Evolutionary conservation across 2,888 invertebrate species (phyloP).

Genomic region (Glyphotaelius pellucidus): DNA sequence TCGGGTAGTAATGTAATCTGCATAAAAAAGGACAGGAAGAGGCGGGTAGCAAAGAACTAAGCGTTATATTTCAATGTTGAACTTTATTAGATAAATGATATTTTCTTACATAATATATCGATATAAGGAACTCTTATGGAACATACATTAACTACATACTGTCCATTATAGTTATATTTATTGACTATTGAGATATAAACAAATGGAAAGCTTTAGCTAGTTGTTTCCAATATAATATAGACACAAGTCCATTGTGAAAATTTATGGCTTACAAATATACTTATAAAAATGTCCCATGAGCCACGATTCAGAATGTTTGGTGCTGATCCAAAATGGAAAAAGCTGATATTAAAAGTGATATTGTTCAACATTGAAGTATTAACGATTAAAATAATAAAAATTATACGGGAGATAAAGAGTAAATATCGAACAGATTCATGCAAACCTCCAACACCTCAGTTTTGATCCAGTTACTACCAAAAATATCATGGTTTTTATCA

Average conservation of each 20-base stretch:
- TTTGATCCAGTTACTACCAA: neutral
- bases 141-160: slow-evolving; percentile 6
- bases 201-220: neutral
- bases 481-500: neutral
- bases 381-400: slow-evolving; percentile 1
- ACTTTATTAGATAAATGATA: slow-evolving; percentile 46
- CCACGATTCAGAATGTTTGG: neutral
- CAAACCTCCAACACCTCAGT: slow-evolving; percentile 2
- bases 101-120: slow-evolving; percentile 32
- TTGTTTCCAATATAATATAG: neutral
- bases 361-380: slow-evolving; percentile 45
- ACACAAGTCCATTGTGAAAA: slow-evolving; percentile 12
- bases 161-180: neutral
- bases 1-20: too few relatives aligned
- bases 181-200: neutral
- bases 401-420: neutral
- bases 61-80: slow-evolving; percentile 49
- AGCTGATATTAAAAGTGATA: neutral
- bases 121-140: slow-evolving; percentile 33
- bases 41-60: slow-evolving; percentile 13
- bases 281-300: slow-evolving; percentile 32
- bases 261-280: slow-evolving; percentile 1
- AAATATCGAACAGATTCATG: slow-evolving; percentile 2
- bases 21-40: neutral
- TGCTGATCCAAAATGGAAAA: neutral